phyloP scores from a whole-genome alignment of 2,888 invertebrate genomes.

The Elgonia sp. region DNA sequence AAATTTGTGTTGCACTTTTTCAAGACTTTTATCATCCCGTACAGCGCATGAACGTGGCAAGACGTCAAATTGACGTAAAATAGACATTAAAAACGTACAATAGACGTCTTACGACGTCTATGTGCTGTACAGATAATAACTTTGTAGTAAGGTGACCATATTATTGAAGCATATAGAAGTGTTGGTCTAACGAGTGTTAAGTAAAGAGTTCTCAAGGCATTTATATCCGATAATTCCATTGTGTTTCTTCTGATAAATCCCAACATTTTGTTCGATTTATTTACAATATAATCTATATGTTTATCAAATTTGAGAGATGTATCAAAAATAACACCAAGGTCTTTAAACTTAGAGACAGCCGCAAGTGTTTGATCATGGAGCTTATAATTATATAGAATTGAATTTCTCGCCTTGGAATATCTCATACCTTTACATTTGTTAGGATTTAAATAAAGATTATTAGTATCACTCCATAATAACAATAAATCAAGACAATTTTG shows the following conservation, averaged over 20 bases:
- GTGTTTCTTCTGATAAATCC: slow-evolving; percentile 2
- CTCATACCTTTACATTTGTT: background rate
- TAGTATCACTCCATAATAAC: background rate
- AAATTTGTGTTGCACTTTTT: no score
- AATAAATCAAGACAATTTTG: background rate
- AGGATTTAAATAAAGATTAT: background rate
- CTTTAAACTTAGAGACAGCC: background rate
- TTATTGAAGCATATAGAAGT: background rate
- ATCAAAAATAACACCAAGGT: background rate
- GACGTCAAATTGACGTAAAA: no score
- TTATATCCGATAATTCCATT: background rate
- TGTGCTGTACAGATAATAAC: no score
- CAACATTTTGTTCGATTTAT: background rate
- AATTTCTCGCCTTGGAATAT: background rate
- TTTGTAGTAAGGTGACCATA: background rate
- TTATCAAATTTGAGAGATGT: background rate
- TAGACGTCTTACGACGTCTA: no score
- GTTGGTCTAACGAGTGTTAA: background rate
- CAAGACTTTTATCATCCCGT: no score
- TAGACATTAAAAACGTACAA: no score
- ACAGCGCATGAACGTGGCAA: no score
- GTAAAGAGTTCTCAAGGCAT: background rate
- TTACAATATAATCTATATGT: background rate
- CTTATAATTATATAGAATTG: background rate
- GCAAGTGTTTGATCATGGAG: background rate